Evolutionary conservation across 2,888 invertebrate genomes (phyloP).

Genomic region (Salticus scenicus): DNA sequence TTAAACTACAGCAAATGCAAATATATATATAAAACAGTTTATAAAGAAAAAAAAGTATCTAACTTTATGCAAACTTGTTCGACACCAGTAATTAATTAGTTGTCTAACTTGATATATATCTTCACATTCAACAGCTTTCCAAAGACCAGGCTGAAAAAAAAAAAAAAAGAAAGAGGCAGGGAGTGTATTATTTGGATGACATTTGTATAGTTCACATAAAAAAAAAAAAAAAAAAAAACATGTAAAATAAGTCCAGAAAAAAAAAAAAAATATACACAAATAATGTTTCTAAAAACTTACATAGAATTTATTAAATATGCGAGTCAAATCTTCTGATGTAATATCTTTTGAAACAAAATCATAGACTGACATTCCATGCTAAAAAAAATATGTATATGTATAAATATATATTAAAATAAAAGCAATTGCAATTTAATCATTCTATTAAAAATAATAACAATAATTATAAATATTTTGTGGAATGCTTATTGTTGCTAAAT

Average conservation of each 20-base stretch:
- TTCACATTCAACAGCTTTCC: constrained; percentile 60
- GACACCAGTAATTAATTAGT: constrained; percentile 62
- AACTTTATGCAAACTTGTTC: constrained; percentile 52
- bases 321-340: not conserved
- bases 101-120: constrained; percentile 54
- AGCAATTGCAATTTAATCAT: too few species aligned
- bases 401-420: too few species aligned
- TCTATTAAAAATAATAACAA: too few species aligned
- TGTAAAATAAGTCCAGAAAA: not conserved
- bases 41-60: not conserved
- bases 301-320: constrained; percentile 34
- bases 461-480: too few species aligned
- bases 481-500: too few species aligned
- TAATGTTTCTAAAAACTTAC: constrained; percentile 36
- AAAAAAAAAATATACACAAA: too few species aligned
- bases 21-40: too few species aligned
- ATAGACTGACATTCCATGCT: constrained; percentile 34
- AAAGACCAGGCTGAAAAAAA: constrained; percentile 62
- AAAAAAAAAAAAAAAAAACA: too few species aligned
- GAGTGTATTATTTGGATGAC: too few species aligned
- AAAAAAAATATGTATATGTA: constrained; percentile 7
- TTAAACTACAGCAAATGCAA: too few species aligned
- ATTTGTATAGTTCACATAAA: too few species aligned
- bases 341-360: constrained; percentile 24
- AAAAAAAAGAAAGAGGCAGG: too few species aligned